Base-by-base conservation (phyloP, 2,888 invertebrate species). In the Tryphoninae sp. region DNA sequence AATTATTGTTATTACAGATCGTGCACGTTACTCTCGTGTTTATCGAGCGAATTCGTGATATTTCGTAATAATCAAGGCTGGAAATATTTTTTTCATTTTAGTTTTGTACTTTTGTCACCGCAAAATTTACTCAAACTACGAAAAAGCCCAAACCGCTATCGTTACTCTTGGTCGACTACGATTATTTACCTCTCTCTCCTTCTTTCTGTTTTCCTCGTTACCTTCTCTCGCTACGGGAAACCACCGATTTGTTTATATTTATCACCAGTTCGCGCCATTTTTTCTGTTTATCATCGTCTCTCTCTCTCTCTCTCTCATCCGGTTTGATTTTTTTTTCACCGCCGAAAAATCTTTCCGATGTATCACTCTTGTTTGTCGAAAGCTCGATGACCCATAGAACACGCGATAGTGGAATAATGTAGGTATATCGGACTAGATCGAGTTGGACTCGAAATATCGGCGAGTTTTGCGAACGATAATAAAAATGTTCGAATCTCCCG, bases 361-460 rank as follows among this genome's bases (percentile, higher is more conserved):
- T 26, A 53, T 40, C 51, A 49, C 33, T 65, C 49, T 59, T 65
- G 40, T 58, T 65, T 58, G 69, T 64, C 22, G 33, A 72, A 72
- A 65, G 65, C 78, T 58, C 22, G 26, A 62, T 78, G 72, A 78
- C 71, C 72, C 78, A 45, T 22, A 78, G 65, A 62, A 19, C 22
- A 49, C 58, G 64, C 65, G 71, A 71, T 65, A 49, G 65, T 33
- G n/a, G 40, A 78, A 55, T 69, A 71, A 71, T 71, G 42, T 4
- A 45, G 26, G 4, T 49, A 55, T 55, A 19, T 16, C n/a, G n/a
- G 19, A 55, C 16, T n/a, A 55, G 45, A 19, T 22, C 45, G 64
- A 64, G 45, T 71, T 59, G 55, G 55, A 22, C 59, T 42, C 49
- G 45, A 59, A 71, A 59, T 59, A 59, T 59, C 58, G 8, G 4